Percentiles rank a stretch among this genome's conserved stretches.
Conservation (phyloP, 2,888 invertebrate species). For the Parascotia fuliginaria region DNA sequence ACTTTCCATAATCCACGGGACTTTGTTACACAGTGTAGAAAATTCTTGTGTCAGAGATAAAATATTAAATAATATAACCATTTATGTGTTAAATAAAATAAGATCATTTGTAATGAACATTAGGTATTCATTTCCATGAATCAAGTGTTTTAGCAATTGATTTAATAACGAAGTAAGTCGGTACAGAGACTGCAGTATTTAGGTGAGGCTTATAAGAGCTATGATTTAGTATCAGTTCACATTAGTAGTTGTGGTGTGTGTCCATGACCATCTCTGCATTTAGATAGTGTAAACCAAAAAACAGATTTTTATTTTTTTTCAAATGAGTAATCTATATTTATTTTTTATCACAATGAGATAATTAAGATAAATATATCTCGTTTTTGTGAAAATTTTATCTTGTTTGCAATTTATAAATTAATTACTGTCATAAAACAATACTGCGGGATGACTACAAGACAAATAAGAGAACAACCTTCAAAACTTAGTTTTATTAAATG, state of each 20-base stretch:
- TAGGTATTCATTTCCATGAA: too few relatives aligned
- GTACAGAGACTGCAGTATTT: constrained; percentile 9
- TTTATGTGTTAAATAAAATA: too few relatives aligned
- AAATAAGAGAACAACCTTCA: constrained; percentile 17
- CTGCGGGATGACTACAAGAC: constrained; percentile 12
- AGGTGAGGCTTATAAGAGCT: constrained; percentile 28
- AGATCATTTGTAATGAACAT: too few relatives aligned
- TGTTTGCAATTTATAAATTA: constrained; percentile 26
- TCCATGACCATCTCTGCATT: constrained; percentile 17
- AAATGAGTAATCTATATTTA: not conserved
- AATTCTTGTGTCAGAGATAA: too few relatives aligned
- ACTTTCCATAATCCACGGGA: too few relatives aligned
- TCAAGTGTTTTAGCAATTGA: too few relatives aligned
- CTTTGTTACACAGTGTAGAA: too few relatives aligned
- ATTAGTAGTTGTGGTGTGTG: constrained; percentile 30
- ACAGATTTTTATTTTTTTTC: too few relatives aligned
- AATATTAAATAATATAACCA: too few relatives aligned
- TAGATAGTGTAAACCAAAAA: constrained; percentile 2
- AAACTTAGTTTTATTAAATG: constrained; percentile 2
- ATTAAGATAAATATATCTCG: not conserved
- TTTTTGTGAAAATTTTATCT: constrained; percentile 24
- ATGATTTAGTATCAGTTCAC: constrained; percentile 18
- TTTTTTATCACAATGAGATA: constrained; percentile 22
- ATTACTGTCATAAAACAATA: constrained; percentile 19
- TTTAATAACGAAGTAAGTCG: too few relatives aligned